Evolutionary conservation across 2,888 invertebrate genomes (phyloP).

Genomic region (Brachycybe producta): DNA sequence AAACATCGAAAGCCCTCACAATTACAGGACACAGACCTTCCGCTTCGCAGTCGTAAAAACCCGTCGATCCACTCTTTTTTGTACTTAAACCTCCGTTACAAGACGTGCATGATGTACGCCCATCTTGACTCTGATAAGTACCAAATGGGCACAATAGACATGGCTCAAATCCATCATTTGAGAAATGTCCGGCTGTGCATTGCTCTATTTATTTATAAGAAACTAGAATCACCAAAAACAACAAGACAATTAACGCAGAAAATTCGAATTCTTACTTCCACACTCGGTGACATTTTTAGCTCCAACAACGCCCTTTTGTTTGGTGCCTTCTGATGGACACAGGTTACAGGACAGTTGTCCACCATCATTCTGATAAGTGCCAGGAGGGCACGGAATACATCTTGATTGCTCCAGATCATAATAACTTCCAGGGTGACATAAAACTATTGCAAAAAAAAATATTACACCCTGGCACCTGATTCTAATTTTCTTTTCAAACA

Average conservation of each 20-base stretch:
- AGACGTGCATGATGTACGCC: constrained; percentile 30
- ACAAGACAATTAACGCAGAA: background rate
- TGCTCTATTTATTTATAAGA: constrained; percentile 29
- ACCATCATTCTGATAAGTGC: constrained; percentile 32
- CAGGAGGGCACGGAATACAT: constrained; percentile 30
- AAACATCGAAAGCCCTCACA: background rate
- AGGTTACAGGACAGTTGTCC: constrained; percentile 28
- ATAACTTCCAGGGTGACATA: constrained; percentile 32
- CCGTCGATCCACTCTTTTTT: background rate
- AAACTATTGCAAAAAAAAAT: constrained; percentile 26
- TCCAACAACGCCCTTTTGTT: constrained; percentile 6
- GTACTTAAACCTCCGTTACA: constrained; percentile 25
- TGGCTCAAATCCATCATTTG: constrained; percentile 32
- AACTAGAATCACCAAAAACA: background rate
- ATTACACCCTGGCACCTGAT: background rate
- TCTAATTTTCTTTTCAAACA: no score
- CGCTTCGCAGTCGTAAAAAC: constrained; percentile 3
- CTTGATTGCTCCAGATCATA: constrained; percentile 24
- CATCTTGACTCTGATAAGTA: constrained; percentile 33
- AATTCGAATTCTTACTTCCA: constrained; percentile 12
- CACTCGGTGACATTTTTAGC: constrained; percentile 15
- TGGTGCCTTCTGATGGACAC: constrained; percentile 25
- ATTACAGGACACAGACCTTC: background rate
- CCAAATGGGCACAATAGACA: constrained; percentile 33
- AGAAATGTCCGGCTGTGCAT: constrained; percentile 33